Evolutionary conservation across 2,797 vertebrate genomes (phyloP).

Genomic region (Chelon auratus): DNA sequence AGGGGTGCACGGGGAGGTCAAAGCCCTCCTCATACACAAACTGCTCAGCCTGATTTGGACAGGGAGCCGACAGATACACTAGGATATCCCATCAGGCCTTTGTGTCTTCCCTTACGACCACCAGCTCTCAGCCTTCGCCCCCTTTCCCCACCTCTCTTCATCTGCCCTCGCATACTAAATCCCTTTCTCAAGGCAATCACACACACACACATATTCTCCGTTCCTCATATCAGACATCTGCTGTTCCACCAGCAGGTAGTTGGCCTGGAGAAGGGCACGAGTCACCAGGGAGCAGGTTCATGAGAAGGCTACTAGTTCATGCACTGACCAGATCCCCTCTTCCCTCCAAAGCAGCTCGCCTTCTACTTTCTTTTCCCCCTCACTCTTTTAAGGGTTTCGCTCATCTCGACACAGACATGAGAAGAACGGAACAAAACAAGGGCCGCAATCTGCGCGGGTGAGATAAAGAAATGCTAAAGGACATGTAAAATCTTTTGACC

Average conservation of each 20-base stretch:
- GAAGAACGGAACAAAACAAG: slow-evolving; percentile 42
- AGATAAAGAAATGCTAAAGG: slow-evolving; percentile 78
- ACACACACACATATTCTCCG: slow-evolving; percentile 35
- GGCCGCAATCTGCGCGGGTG: slow-evolving; percentile 58
- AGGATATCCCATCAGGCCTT: slow-evolving; percentile 67
- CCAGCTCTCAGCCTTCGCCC: slow-evolving; percentile 49
- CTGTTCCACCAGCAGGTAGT: slow-evolving; percentile 78
- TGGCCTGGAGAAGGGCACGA: slow-evolving; percentile 75
- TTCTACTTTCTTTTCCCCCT: slow-evolving; percentile 15
- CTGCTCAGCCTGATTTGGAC: slow-evolving; percentile 43
- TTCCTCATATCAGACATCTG: slow-evolving; percentile 76
- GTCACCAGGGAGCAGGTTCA: slow-evolving; percentile 78
- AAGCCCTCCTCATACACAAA: slow-evolving; percentile 43
- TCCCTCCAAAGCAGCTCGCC: slow-evolving; percentile 1
- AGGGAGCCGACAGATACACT: slow-evolving; percentile 58
- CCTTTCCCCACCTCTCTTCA: slow-evolving; percentile 53
- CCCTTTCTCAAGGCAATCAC: slow-evolving; percentile 64
- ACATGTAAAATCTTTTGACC: slow-evolving; percentile 74
- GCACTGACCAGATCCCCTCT: slow-evolving; percentile 50
- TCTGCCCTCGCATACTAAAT: slow-evolving; percentile 73
- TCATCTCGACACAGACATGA: slow-evolving; percentile 49
- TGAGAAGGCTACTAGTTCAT: slow-evolving; percentile 76
- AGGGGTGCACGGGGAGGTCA: slow-evolving; percentile 68
- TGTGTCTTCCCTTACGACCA: slow-evolving; percentile 63
- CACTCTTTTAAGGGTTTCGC: slow-evolving; percentile 38